Percentiles rank a stretch among this genome's conserved stretches.
Conservation (phyloP, 2,113 vertebrate genomes). For the Anthoscopus minutus region DNA sequence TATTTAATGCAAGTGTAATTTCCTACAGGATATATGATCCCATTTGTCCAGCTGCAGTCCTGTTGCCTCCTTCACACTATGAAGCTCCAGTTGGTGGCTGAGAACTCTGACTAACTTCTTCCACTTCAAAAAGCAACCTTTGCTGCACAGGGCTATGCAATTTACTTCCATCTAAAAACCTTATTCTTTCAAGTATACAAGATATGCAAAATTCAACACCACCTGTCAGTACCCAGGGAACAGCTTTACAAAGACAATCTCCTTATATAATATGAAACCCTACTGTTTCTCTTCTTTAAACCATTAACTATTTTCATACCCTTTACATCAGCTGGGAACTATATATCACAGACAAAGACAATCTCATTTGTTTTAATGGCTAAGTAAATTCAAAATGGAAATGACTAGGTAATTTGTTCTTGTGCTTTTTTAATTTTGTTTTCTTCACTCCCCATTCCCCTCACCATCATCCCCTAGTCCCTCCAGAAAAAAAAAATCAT, state of each 20-base stretch:
- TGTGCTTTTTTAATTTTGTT: neutral
- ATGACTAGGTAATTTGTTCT: conserved; percentile 23
- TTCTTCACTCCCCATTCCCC: neutral
- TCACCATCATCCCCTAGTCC: neutral
- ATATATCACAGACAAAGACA: conserved; percentile 41
- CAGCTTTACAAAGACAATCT: conserved; percentile 32
- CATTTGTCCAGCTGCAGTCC: neutral
- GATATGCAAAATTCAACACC: conserved; percentile 11
- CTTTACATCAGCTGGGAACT: conserved; percentile 41
- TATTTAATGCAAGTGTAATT: neutral
- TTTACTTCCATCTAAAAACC: neutral
- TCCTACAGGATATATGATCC: neutral
- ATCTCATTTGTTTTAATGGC: conserved; percentile 48
- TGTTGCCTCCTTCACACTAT: neutral
- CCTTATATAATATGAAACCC: neutral
- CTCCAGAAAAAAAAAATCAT: neutral
- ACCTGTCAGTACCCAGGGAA: conserved; percentile 1
- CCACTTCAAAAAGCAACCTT: neutral
- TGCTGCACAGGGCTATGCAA: neutral
- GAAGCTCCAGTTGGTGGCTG: rapidly evolving
- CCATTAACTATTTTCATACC: conserved; percentile 36
- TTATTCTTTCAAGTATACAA: neutral
- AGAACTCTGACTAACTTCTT: neutral
- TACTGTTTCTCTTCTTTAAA: conserved; percentile 40
- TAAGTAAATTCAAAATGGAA: conserved; percentile 54